phyloP scores from a whole-genome alignment of 2,113 vertebrate genomes.

The Ictidomys tridecemlineatus region DNA sequence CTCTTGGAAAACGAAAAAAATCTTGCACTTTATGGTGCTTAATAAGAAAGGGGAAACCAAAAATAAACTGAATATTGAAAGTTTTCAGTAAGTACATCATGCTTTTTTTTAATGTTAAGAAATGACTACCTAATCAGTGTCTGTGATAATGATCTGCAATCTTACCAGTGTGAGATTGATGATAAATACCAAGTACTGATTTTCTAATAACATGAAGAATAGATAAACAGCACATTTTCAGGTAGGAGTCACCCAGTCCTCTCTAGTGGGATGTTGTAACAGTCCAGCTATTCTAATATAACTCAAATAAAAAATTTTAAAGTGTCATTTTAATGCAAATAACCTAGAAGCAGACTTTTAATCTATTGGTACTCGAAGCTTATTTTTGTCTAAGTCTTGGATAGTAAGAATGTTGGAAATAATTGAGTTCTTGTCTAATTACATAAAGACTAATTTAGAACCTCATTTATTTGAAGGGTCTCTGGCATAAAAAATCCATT shows the following conservation, averaged over 20 bases:
- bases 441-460: conserved; percentile 81
- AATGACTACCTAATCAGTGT: conserved; percentile 77
- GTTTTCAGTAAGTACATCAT: conserved; percentile 54
- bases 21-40: background rate
- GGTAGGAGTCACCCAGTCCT: conserved; percentile 58
- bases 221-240: conserved; percentile 66
- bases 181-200: conserved; percentile 81
- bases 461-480: conserved; percentile 82
- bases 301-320: conserved; percentile 71
- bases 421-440: conserved; percentile 83
- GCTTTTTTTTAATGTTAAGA: conserved; percentile 58
- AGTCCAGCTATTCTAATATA: conserved; percentile 54
- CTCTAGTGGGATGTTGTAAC: conserved; percentile 60
- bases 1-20: conserved; percentile 16
- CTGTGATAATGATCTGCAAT: conserved; percentile 72
- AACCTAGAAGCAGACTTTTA: conserved; percentile 55
- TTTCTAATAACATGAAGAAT: conserved; percentile 76
- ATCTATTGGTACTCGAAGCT: conserved; percentile 60
- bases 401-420: conserved; percentile 69
- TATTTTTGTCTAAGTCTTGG: conserved; percentile 75
- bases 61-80: conserved; percentile 61
- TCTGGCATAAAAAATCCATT: conserved; percentile 79
- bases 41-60: conserved; percentile 55
- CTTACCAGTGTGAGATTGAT: conserved; percentile 66
- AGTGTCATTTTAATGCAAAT: conserved; percentile 68